Base-by-base conservation (phyloP, 2,888 invertebrate species). In the Mimachlamys varia region DNA sequence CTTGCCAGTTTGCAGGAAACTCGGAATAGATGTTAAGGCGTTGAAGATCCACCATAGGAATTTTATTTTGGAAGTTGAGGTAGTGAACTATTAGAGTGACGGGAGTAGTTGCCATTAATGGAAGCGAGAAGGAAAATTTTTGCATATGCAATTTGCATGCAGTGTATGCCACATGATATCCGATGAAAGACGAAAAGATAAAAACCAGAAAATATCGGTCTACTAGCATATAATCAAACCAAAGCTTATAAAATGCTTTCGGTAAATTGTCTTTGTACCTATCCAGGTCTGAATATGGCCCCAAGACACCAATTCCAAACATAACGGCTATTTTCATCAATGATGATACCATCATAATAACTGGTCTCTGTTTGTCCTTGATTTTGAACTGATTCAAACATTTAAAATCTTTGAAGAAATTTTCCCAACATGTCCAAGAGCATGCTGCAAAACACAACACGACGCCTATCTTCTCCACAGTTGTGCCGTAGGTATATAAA, bases 71-170 rank as follows among this genome's bases (percentile, higher is more conserved):
- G 87, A 93, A 93, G 19, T 94, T 92, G 3, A 93, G 49, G 13
- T 89, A 58, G 15, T 92, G 90, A 17, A 94, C 58, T 1, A 90
- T 49, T 0, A 94, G 90, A 12, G 94, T 91, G 17, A 96, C 91
- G 1, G 97, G 97, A 0, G 96, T 95, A 0, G 97, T 95, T 55
- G 97, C 91, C 27, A 95, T 92, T 5, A 97, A 93, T 0, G 97
- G 97, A 19, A 97, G 91, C 12, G 96, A 95, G 92, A 96, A 97
- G 87, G 97, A 96, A 89, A 97, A 94, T 10, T 94, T 94, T 94
- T 97, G 97, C 94, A 97, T 97, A 90, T 96, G 95, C 58, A 97
- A 96, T 93, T 97, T 97, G 94, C 97, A 97, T 3, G 97, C 97
- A 91, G 97, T 97, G 93, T 97, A 97, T 38, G 96, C 96, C 89